phyloP scores from a whole-genome alignment of 2,113 vertebrate genomes.

The Dasyurus viverrinus region DNA sequence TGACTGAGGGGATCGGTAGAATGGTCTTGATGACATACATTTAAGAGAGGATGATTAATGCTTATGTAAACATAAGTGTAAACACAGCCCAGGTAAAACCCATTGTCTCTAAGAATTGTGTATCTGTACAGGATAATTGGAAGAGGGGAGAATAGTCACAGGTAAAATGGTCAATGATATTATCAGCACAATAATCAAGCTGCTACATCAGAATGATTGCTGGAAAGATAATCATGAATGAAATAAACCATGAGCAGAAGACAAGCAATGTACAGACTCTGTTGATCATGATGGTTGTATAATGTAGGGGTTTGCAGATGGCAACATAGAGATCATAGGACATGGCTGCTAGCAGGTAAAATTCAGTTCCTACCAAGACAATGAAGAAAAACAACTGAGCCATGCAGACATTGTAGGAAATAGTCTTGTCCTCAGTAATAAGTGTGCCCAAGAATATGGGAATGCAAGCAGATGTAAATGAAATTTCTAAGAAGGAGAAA shows the following conservation, averaged over 20 bases:
- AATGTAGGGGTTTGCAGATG: slow-evolving; percentile 69
- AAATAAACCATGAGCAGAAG: slow-evolving; percentile 40
- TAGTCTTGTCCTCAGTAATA: slow-evolving; percentile 62
- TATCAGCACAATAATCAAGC: slow-evolving; percentile 53
- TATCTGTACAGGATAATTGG: slow-evolving; percentile 67
- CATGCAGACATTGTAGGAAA: slow-evolving; percentile 61
- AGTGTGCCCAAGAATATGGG: slow-evolving; percentile 64
- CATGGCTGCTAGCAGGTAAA: slow-evolving; percentile 69
- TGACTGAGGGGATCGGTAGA: slow-evolving; percentile 61
- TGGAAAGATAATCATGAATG: slow-evolving; percentile 54
- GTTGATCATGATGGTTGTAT: slow-evolving; percentile 51
- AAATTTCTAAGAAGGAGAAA: slow-evolving; percentile 68
- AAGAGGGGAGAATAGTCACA: slow-evolving; percentile 67
- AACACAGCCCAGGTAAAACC: slow-evolving; percentile 58
- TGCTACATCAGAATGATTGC: slow-evolving; percentile 12
- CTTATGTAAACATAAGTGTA: slow-evolving; percentile 63
- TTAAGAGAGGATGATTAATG: slow-evolving; percentile 52
- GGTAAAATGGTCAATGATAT: slow-evolving; percentile 63
- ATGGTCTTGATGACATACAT: slow-evolving; percentile 36
- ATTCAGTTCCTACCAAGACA: slow-evolving; percentile 63
- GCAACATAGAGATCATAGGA: slow-evolving; percentile 71
- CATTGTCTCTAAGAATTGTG: slow-evolving; percentile 46
- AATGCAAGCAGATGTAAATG: slow-evolving; percentile 62
- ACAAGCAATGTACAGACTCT: slow-evolving; percentile 41
- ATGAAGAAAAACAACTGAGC: slow-evolving; percentile 69